These are phyloP conservation scores for Pantherophis vulpinus DNA, from an alignment of 2,797 vertebrate genomes.

Conservation along the genomic window DNA sequence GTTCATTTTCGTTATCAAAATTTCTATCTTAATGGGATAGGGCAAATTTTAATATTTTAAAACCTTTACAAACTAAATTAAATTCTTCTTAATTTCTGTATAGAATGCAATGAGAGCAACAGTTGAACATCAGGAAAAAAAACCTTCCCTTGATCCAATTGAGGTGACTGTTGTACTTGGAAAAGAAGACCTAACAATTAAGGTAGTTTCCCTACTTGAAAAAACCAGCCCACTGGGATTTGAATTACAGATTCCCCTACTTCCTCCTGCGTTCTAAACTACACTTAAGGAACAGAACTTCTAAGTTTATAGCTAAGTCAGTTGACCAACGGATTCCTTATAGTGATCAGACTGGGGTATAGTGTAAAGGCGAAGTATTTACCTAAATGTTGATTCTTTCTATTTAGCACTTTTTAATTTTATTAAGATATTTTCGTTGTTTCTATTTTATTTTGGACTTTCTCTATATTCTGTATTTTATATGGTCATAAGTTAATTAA, in stretches of 20 bases:
- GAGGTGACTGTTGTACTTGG: slow-evolving; percentile 93
- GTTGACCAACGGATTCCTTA: not conserved
- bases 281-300: not conserved
- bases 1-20: not conserved
- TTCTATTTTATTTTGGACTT: not conserved
- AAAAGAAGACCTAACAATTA: slow-evolving; percentile 92
- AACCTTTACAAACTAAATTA: not conserved
- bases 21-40: not conserved
- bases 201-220: slow-evolving; percentile 73
- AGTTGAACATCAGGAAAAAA: slow-evolving; percentile 89
- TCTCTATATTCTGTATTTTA: not conserved
- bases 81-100: slow-evolving; percentile 33
- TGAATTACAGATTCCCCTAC: not conserved
- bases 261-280: not conserved
- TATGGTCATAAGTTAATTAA: not conserved
- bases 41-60: not conserved
- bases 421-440: not conserved
- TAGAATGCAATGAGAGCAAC: slow-evolving; percentile 99
- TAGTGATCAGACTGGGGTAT: not conserved
- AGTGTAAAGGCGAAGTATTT: not conserved
- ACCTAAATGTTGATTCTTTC: not conserved
- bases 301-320: not conserved
- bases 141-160: slow-evolving; percentile 79
- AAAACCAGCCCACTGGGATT: not conserved
- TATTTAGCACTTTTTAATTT: not conserved